Base-by-base conservation (phyloP, 2,888 invertebrate species). In the Hypsopygia costalis region DNA sequence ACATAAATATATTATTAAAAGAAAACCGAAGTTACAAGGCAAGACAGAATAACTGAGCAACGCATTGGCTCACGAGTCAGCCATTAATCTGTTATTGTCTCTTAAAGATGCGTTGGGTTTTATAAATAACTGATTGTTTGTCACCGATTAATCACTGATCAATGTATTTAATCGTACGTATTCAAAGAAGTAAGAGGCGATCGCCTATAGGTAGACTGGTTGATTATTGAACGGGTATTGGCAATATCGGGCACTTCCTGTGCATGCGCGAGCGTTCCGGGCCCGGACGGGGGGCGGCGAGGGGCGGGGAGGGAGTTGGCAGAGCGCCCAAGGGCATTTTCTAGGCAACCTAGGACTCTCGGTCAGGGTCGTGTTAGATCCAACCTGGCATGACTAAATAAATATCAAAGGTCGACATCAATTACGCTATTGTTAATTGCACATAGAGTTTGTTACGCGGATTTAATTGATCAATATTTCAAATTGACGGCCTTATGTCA, bases 321-420 rank as follows among this genome's bases (percentile, higher is more conserved):
- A 73, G 43, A 25, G 28, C 51, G 81, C 82, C 83, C 86, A 79
- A 80, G 85, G 83, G 77, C 81, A 55, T 58, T 43, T 50, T 52
- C 71, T 77, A 81, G 78, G 69, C 62, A 69, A 59, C 78, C 82
- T 81, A 80, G 78, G 73, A 74, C 58, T 36, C 50, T 41, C 71
- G 80, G 85, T 81, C 83, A 82, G 65, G 81, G 88, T 65, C 69
- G 66, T 64, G 61, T 63, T 66, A 37, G 36, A 3, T 29, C 38
- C 37, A 34, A 40, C 39, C 45, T 47, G 36, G 35, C 32, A 32
- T 44, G 34, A 25, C 34, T 41, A 36, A 34, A 34, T 25, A 25
- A 25, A 25, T 25, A 25, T 6, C 25, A 25, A 25, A 25, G 25
- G 25, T 25, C 25, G 7, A 25, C 7, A 16, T 16, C 4, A 4